Evolutionary conservation across 2,113 vertebrate genomes (phyloP).

Genomic region (Neogale vison): DNA sequence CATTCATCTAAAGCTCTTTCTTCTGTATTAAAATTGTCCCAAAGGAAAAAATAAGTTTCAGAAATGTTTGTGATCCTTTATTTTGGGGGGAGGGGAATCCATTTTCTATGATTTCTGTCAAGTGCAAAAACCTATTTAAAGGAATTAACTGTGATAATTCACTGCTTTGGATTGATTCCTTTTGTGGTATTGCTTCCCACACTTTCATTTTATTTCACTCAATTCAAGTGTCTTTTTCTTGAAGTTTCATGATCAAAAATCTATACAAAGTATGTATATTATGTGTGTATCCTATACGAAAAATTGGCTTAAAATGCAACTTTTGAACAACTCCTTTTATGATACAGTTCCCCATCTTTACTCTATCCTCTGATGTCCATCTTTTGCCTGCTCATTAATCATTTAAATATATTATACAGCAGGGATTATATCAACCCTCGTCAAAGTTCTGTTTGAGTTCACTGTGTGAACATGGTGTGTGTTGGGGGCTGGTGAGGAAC

Average conservation of each 20-base stretch:
- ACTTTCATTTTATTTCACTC: constrained; percentile 40
- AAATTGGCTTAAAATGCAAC: not conserved
- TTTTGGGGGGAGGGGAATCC: constrained; percentile 15
- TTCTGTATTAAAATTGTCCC: constrained; percentile 65
- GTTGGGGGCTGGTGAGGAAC: not conserved
- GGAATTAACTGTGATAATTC: constrained; percentile 72
- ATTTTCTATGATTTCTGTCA: constrained; percentile 70
- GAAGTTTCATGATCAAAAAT: not conserved
- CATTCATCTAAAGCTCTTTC: constrained; percentile 52
- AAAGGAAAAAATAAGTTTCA: constrained; percentile 53
- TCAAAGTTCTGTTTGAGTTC: not conserved
- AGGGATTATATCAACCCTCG: not conserved
- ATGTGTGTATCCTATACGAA: not conserved
- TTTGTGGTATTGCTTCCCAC: constrained; percentile 33
- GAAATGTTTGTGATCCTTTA: constrained; percentile 65
- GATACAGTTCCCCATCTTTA: not conserved
- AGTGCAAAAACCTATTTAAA: constrained; percentile 68
- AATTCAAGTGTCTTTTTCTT: constrained; percentile 32
- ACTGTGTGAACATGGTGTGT: not conserved
- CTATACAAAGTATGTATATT: not conserved
- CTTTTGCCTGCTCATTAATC: not conserved
- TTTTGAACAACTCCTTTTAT: not conserved
- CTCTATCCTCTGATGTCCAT: not conserved
- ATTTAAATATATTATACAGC: not conserved
- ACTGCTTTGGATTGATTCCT: constrained; percentile 52